Evolutionary conservation across 1,140 invertebrate species (phyloP).

Genomic region (Acromyrmex charruanus): DNA sequence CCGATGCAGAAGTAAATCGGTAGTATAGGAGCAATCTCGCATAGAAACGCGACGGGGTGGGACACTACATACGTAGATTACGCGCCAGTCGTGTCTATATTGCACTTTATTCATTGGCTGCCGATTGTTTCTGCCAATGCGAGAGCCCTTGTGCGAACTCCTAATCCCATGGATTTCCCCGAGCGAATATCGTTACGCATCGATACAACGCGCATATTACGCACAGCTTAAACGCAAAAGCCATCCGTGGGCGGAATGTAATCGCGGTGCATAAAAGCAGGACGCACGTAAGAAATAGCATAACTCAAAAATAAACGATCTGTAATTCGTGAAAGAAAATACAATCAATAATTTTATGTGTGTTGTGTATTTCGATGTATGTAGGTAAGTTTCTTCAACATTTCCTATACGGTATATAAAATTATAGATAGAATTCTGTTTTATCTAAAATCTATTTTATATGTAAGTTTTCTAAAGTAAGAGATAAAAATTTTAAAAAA

Average conservation of each 20-base stretch:
- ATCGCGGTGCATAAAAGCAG: slow-evolving; percentile 2
- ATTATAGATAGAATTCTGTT: background rate
- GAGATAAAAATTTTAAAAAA: background rate
- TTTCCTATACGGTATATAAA: background rate
- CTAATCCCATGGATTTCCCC: slow-evolving; percentile 31
- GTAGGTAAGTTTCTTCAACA: background rate
- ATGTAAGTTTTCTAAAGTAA: background rate
- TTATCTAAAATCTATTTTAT: background rate
- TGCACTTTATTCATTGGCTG: slow-evolving; percentile 35
- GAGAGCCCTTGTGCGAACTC: background rate
- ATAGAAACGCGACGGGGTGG: slow-evolving; percentile 2
- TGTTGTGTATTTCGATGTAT: background rate
- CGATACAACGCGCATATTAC: background rate
- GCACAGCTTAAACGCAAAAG: slow-evolving; percentile 8
- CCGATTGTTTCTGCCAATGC: slow-evolving; percentile 55
- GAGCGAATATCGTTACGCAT: background rate
- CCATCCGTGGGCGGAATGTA: background rate
- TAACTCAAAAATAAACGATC: slow-evolving; percentile 1
- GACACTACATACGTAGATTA: background rate
- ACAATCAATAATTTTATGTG: background rate
- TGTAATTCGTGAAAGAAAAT: background rate
- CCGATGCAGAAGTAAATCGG: slow-evolving; percentile 15
- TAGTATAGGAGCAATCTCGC: slow-evolving; percentile 10
- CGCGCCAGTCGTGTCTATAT: background rate
- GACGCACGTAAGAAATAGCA: background rate